Evolutionary conservation across 2,888 invertebrate species (phyloP), one percentile per base, ranked within the genome.

Genomic region (Norana najaformis): DNA sequence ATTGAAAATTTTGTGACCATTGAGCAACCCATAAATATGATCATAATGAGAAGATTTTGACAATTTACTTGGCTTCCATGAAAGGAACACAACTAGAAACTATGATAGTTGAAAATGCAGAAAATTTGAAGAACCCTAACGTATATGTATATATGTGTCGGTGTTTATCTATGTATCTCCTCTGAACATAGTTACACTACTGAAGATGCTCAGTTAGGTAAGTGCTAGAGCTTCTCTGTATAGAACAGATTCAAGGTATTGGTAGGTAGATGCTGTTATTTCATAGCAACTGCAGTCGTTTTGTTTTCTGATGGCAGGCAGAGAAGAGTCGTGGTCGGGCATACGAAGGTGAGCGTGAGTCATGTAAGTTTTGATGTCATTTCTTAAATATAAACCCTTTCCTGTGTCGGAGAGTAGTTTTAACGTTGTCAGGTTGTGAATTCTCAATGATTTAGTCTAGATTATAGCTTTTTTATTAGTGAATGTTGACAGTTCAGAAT

Each of bases 311-410:
- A 36, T 23, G 37, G 34, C 34, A 85, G 85, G 37, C 85, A 14
- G 85, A 85, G 85, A 85, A 85, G 36, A 85, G 85, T 37, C 85
- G 85, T 85, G 85, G 85, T 23, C 85, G 85, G 5, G 85, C 85
- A 85, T 85, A 85, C 23, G 85, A 85, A 85, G 85, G 85, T 85
- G 85, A 85, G 85, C 85, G 85, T 23, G 85, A 85, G 85, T 85
- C 85, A 85, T 85, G 85, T 85, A 85, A 85, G 85, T 85, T 85
- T 85, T 37, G 35, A 16, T 85, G 85, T 36, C 37, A n/a, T 85
- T 85, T 85, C 20, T 85, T 4, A 6, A 69, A 69, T 69, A n/a
- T n/a, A 69, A 11, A 69, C 4, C 30, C 11, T 53, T 69, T n/a
- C n/a, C 30, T 69, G 8, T n/a, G 69, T n/a, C 30, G 30, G n/a